A percentile compares a stretch with the other conserved stretches of the same genome.
These are phyloP conservation scores for Catocala nupta DNA, from an alignment of 2,888 invertebrate species.

Conservation along the genomic window DNA sequence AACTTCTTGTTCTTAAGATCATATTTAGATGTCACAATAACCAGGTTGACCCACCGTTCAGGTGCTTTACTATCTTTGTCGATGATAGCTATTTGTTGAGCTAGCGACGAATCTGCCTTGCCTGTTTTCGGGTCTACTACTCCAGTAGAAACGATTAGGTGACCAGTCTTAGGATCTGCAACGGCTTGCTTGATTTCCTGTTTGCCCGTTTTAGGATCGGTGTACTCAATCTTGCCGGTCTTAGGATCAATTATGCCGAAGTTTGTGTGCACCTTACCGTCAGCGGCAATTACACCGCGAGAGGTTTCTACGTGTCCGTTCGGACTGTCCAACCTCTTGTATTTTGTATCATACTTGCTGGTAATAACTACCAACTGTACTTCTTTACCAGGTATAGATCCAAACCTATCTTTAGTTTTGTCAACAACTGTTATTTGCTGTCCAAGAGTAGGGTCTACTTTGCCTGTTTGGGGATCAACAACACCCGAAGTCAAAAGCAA, in stretches of 20 bases:
- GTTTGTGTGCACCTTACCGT: conserved; percentile 84
- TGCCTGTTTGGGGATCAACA: conserved; percentile 86
- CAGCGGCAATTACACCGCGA: conserved; percentile 73
- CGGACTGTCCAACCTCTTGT: conserved; percentile 84
- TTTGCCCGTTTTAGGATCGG: conserved; percentile 85
- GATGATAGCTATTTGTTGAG: conserved; percentile 83
- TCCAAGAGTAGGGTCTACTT: conserved; percentile 86
- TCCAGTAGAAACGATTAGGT: conserved; percentile 85
- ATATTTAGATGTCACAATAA: conserved; percentile 84
- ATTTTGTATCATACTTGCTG: conserved; percentile 86
- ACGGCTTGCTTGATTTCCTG: conserved; percentile 87
- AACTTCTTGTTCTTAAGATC: conserved; percentile 81
- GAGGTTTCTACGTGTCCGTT: conserved; percentile 84
- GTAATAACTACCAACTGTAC: conserved; percentile 84
- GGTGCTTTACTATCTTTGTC: conserved; percentile 69
- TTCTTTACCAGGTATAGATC: conserved; percentile 79
- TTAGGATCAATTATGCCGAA: conserved; percentile 86
- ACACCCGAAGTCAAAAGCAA: conserved; percentile 86
- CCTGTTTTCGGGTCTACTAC: conserved; percentile 87
- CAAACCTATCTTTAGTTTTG: conserved; percentile 78
- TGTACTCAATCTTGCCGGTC: conserved; percentile 85
- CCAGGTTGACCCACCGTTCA: conserved; percentile 78
- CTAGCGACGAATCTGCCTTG: conserved; percentile 83
- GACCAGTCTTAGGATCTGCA: conserved; percentile 86
- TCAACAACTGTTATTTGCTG: conserved; percentile 82